Percentiles rank a stretch among this genome's conserved stretches.
Conservation (phyloP, 64 coral and sea anemone genomes). For the Montipora foliosa region DNA sequence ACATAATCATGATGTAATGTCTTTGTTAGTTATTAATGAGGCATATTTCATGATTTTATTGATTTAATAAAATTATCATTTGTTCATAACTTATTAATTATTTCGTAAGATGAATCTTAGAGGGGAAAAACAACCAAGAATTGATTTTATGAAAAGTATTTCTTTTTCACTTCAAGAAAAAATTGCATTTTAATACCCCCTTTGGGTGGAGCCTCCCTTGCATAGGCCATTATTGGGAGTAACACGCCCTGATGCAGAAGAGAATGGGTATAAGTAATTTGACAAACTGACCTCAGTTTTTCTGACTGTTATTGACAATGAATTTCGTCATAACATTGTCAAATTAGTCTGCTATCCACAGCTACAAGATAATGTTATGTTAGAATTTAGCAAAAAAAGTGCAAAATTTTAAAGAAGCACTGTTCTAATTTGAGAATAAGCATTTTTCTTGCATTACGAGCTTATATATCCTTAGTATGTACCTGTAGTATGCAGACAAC, state of each 20-base stretch:
- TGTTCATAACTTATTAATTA: not conserved
- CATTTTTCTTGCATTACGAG: not conserved
- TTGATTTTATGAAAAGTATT: not conserved
- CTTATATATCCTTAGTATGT: not conserved
- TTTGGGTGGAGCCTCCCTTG: no score
- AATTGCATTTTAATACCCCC: no score
- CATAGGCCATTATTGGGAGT: no score
- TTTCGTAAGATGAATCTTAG: not conserved
- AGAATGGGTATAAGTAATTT: not conserved
- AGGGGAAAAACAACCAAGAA: not conserved
- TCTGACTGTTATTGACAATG: not conserved
- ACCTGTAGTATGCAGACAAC: no score
- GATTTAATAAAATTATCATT: slow-evolving; percentile 2
- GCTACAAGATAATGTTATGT: not conserved
- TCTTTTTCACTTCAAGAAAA: no score
- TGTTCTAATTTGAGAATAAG: not conserved
- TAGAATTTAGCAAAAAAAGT: not conserved
- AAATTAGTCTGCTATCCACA: not conserved
- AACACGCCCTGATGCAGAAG: not conserved
- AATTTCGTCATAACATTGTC: not conserved
- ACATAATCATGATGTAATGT: slow-evolving; percentile 1
- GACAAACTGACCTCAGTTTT: not conserved
- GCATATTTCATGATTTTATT: not conserved
- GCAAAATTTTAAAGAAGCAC: not conserved
- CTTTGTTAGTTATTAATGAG: not conserved